A percentile compares a stretch with the other conserved stretches of the same genome.
Evolutionary conservation across 2,888 invertebrate species (phyloP).

Genomic region (Omphaloscelis lunosa): DNA sequence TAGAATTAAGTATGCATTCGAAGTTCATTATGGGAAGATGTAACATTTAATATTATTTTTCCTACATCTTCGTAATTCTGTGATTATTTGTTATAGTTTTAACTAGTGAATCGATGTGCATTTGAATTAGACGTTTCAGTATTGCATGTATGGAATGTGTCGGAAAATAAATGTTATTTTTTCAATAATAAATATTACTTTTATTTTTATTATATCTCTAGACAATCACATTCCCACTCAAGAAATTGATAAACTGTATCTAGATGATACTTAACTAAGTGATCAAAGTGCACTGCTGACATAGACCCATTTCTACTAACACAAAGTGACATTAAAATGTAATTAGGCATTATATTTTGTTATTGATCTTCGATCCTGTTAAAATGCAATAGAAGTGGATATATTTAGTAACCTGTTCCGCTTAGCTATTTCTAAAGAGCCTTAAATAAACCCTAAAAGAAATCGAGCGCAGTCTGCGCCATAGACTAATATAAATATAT

Average conservation of each 20-base stretch:
- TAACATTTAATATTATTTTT: constrained; percentile 81
- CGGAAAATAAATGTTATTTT: constrained; percentile 90
- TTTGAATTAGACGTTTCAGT: constrained; percentile 84
- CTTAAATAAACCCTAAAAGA: no score
- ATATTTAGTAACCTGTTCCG: no score
- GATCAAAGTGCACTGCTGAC: not conserved
- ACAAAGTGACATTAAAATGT: no score
- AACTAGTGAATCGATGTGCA: constrained; percentile 84
- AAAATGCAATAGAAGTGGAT: no score
- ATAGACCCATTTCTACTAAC: no score
- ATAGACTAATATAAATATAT: no score
- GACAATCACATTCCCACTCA: not conserved
- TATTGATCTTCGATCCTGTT: no score
- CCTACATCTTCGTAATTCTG: constrained; percentile 87
- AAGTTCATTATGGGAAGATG: constrained; percentile 85
- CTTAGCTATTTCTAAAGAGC: no score
- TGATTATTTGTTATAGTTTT: constrained; percentile 88
- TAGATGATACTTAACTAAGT: not conserved
- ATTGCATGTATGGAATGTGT: constrained; percentile 88
- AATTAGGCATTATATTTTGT: no score
- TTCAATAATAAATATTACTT: constrained; percentile 70
- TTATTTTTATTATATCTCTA: constrained; percentile 1
- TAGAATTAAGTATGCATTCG: constrained; percentile 83
- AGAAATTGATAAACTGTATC: not conserved
- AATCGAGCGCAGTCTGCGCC: no score